A percentile compares a stretch with the other conserved stretches of the same genome.
Conservation (phyloP, 30 jellyfish, hydroid and myxozoan species). For the Aurelia sp. region DNA sequence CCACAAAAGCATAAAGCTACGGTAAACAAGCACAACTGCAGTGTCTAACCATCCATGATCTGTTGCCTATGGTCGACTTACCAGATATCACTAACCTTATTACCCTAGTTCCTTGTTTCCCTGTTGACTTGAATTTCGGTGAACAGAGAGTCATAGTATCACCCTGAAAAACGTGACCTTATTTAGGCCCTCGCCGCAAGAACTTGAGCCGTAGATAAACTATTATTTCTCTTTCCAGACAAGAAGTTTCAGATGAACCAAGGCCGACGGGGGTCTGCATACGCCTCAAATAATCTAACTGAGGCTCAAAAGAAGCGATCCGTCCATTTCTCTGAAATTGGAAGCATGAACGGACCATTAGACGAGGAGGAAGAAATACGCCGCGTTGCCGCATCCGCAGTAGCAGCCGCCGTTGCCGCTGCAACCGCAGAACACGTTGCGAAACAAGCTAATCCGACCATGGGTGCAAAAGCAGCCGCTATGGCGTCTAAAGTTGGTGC, state of each 20-base stretch:
- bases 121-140: too few species aligned
- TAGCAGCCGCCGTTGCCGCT: conserved; percentile 98
- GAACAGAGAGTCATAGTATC: too few species aligned
- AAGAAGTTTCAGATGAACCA: conserved; percentile 52
- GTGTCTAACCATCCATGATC: too few species aligned
- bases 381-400: conserved; percentile 90
- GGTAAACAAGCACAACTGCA: too few species aligned
- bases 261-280: conserved; percentile 10
- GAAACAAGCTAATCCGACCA: conserved; percentile 95
- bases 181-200: too few species aligned
- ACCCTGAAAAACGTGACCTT: too few species aligned
- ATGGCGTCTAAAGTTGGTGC: conserved; percentile 99
- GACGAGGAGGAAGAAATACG: conserved; percentile 78
- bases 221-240: conserved; percentile 27
- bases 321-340: conserved; percentile 80
- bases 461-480: conserved; percentile 99
- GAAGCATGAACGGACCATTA: conserved; percentile 71
- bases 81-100: too few species aligned
- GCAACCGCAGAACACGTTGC: conserved; percentile 99
- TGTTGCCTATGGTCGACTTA: too few species aligned
- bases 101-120: too few species aligned
- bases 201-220: too few species aligned
- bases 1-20: too few species aligned
- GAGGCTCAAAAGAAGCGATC: conserved; percentile 84
- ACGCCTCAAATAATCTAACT: conserved; percentile 17